A percentile compares a stretch with the other conserved stretches of the same genome.
Conservation (phyloP, 2,888 invertebrate genomes). For the Neuroscelio doddi region DNA sequence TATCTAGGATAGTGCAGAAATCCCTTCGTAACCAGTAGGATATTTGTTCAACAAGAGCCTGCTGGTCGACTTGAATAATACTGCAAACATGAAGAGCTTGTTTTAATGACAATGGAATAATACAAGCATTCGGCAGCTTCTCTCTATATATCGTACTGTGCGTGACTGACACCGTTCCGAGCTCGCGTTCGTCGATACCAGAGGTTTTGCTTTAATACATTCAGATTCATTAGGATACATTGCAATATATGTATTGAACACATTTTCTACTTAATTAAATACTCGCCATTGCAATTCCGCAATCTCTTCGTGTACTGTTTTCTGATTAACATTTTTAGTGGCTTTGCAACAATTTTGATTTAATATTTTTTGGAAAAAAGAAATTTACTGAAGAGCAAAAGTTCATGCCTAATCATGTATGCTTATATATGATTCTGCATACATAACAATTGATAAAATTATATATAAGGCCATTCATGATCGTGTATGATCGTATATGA, state of each 20-base stretch:
- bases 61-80: constrained; percentile 45
- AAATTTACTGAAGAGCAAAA: too few species aligned
- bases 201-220: background rate
- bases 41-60: constrained; percentile 34
- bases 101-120: constrained; percentile 48
- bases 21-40: constrained; percentile 38
- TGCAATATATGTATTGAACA: background rate
- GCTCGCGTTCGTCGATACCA: constrained; percentile 1
- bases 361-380: too few species aligned
- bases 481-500: too few species aligned
- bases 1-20: constrained; percentile 2
- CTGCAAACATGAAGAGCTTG: constrained; percentile 36
- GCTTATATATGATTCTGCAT: too few species aligned
- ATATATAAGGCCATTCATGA: too few species aligned
- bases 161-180: constrained; percentile 19
- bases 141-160: background rate
- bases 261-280: background rate
- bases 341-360: too few species aligned
- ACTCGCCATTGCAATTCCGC: too few species aligned
- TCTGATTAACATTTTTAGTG: too few species aligned
- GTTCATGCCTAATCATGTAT: too few species aligned
- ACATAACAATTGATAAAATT: too few species aligned
- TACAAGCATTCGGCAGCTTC: constrained; percentile 34
- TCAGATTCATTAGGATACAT: background rate
- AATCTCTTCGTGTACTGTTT: too few species aligned